phyloP scores from a whole-genome alignment of 1,140 invertebrate species.

The Nebria ingens region DNA sequence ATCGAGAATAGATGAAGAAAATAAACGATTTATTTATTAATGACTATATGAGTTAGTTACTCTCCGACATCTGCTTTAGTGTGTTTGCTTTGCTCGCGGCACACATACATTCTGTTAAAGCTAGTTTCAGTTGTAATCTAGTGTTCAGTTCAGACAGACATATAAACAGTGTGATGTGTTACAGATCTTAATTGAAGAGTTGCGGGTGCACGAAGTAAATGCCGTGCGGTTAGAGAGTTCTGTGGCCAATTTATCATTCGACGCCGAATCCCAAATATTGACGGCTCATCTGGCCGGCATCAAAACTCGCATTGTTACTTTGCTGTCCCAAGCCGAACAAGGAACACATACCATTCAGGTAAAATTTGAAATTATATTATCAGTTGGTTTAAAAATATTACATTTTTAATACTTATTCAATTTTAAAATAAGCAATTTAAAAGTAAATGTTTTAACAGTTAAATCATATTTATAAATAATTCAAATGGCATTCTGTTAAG shows the following conservation, averaged over 20 bases:
- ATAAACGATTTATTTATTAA: no score
- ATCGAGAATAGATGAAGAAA: no score
- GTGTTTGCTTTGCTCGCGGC: neutral
- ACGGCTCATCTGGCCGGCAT: conserved; percentile 38
- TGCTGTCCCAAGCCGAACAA: conserved; percentile 49
- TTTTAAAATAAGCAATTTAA: no score
- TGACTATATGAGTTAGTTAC: no score
- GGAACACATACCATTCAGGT: conserved; percentile 47
- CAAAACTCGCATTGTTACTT: conserved; percentile 40
- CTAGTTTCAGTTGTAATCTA: neutral
- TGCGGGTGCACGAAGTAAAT: conserved; percentile 45
- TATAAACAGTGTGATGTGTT: conserved; percentile 24
- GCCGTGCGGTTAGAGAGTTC: conserved; percentile 41
- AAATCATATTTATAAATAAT: no score
- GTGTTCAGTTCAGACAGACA: neutral
- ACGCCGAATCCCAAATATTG: conserved; percentile 42
- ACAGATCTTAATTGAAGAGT: conserved; percentile 46
- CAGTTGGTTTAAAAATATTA: no score
- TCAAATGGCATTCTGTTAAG: no score
- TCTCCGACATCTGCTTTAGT: neutral
- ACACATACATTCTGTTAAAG: neutral
- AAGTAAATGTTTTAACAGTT: no score
- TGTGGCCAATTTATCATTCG: conserved; percentile 37
- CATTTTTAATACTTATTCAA: no score
- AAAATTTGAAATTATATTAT: no score